A percentile compares a stretch with the other conserved stretches of the same genome.
These are phyloP conservation scores for Phenganax subtilis DNA, from an alignment of 92 coral and sea anemone genomes.

Conservation along the genomic window DNA sequence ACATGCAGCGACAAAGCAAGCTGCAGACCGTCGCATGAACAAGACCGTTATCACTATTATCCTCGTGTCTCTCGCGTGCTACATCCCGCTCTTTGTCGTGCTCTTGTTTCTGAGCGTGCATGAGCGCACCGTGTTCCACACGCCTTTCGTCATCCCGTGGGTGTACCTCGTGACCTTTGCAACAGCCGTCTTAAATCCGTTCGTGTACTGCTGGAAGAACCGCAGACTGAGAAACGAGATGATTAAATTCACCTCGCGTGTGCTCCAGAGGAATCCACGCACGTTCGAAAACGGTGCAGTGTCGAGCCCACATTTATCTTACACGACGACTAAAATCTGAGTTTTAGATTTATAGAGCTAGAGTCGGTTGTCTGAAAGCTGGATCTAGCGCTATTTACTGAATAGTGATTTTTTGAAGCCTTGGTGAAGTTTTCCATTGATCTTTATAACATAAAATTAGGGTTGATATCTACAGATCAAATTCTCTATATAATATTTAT, in stretches of 20 bases:
- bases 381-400: too few relatives aligned
- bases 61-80: conserved; percentile 25
- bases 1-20: conserved; percentile 27
- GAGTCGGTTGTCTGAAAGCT: too few relatives aligned
- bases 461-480: too few relatives aligned
- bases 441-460: too few relatives aligned
- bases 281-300: not conserved
- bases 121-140: conserved; percentile 29
- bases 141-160: conserved; percentile 35
- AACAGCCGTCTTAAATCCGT: conserved; percentile 36
- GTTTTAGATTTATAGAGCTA: not conserved
- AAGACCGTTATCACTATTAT: conserved; percentile 20
- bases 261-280: not conserved
- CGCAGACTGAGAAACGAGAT: conserved; percentile 27
- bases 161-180: not conserved
- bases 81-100: conserved; percentile 18
- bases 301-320: not conserved
- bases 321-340: conserved; percentile 21
- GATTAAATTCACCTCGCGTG: conserved; percentile 23
- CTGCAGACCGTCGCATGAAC: conserved; percentile 42
- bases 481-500: too few relatives aligned
- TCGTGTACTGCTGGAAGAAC: conserved; percentile 38
- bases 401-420: too few relatives aligned
- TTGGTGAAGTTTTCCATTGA: too few relatives aligned
- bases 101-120: conserved; percentile 24